phyloP scores from a whole-genome alignment of 2,888 invertebrate species.

The Phorcus lineatus region DNA sequence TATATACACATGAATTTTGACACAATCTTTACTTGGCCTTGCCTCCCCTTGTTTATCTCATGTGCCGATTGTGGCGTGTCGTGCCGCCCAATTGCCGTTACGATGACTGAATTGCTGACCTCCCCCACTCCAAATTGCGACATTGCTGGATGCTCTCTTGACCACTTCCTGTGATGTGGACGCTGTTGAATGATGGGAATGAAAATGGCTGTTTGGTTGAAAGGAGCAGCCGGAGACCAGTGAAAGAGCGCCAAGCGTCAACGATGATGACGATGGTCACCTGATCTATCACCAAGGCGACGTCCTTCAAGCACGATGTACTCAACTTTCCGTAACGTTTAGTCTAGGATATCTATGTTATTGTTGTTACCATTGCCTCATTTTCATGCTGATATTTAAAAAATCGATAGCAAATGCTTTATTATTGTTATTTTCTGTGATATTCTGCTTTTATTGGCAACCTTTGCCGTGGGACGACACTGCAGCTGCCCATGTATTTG shows the following conservation, averaged over 20 bases:
- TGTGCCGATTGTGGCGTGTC: slow-evolving; percentile 48
- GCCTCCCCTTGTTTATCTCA: slow-evolving; percentile 60
- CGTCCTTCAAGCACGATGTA: slow-evolving; percentile 98
- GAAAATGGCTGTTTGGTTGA: slow-evolving; percentile 75
- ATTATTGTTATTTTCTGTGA: neutral
- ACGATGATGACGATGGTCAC: slow-evolving; percentile 99
- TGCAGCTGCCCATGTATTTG: slow-evolving; percentile 15
- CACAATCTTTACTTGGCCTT: slow-evolving; percentile 65
- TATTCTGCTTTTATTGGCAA: neutral
- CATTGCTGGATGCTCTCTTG: slow-evolving; percentile 39
- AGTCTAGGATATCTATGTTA: slow-evolving; percentile 48
- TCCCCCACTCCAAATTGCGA: slow-evolving; percentile 33
- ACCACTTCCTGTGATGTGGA: slow-evolving; percentile 43
- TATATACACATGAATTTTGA: slow-evolving; percentile 34
- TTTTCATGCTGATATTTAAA: slow-evolving; percentile 5
- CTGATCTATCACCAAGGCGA: slow-evolving; percentile 99
- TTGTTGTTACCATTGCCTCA: slow-evolving; percentile 17
- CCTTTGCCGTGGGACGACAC: neutral
- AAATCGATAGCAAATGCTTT: neutral
- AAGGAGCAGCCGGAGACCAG: slow-evolving; percentile 44
- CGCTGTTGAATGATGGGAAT: slow-evolving; percentile 46
- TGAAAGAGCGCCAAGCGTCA: slow-evolving; percentile 86
- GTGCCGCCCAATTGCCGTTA: slow-evolving; percentile 34
- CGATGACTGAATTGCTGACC: slow-evolving; percentile 33
- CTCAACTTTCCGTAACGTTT: slow-evolving; percentile 62